A percentile compares a stretch with the other conserved stretches of the same genome.
Evolutionary conservation across 2,888 invertebrate species (phyloP).

Genomic region (Drosophila recens): DNA sequence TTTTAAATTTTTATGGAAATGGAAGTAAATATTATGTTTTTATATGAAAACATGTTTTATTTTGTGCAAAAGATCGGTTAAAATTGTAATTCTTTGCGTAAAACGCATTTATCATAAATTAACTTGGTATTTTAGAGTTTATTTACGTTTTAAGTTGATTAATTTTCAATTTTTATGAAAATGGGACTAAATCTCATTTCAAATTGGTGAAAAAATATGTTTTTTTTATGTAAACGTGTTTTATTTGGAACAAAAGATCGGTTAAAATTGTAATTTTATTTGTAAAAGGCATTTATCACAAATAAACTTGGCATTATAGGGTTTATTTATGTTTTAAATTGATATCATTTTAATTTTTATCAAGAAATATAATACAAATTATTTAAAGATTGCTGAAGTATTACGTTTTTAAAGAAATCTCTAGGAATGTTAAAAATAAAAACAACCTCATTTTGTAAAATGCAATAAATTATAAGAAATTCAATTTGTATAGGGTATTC

Average conservation of each 20-base stretch:
- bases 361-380: too few species aligned
- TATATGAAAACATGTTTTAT: not conserved
- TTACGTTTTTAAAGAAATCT: not conserved
- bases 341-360: too few species aligned
- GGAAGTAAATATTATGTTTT: not conserved
- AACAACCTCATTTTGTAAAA: not conserved
- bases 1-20: not conserved
- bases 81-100: too few species aligned
- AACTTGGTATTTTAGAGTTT: too few species aligned
- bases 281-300: too few species aligned
- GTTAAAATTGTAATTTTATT: too few species aligned
- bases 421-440: too few species aligned
- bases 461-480: not conserved
- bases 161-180: too few species aligned
- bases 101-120: too few species aligned
- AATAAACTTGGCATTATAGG: too few species aligned
- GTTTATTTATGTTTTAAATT: too few species aligned
- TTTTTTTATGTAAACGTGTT: not conserved
- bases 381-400: not conserved
- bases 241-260: not conserved
- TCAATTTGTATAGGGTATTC: slow-evolving; percentile 4
- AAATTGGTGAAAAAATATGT: not conserved
- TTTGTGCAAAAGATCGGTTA: not conserved
- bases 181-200: not conserved
- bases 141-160: too few species aligned